A percentile compares a stretch with the other conserved stretches of the same genome.
phyloP scores from a whole-genome alignment of 1,140 invertebrate species.

The Rhyzopertha dominica region DNA sequence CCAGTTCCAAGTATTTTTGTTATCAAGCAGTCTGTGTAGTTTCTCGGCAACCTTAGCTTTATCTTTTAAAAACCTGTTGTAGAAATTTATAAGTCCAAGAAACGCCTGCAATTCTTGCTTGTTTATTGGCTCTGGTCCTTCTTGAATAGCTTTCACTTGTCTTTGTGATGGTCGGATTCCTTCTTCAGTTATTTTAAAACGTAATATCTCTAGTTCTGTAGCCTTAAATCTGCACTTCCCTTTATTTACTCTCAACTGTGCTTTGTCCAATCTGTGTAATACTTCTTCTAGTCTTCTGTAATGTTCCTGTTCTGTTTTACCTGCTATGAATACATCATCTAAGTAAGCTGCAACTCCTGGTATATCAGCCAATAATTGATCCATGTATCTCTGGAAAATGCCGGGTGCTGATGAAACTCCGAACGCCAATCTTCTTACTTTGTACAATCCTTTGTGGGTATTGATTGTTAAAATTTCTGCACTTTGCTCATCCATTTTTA shows the following conservation, averaged over 20 bases:
- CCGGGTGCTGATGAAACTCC: conserved; percentile 36
- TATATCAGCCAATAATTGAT: conserved; percentile 34
- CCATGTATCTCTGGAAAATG: conserved; percentile 45
- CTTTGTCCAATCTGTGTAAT: conserved; percentile 18
- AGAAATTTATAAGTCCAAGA: conserved; percentile 40
- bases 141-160: conserved; percentile 34
- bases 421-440: conserved; percentile 26
- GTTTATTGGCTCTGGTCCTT: conserved; percentile 26
- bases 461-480: conserved; percentile 23
- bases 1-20: conserved; percentile 43
- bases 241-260: conserved; percentile 30
- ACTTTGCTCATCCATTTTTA: conserved; percentile 31
- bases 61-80: conserved; percentile 18
- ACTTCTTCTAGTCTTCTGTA: conserved; percentile 13
- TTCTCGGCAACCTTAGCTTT: conserved; percentile 17
- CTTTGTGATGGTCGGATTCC: conserved; percentile 24
- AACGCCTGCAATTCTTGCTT: conserved; percentile 34
- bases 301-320: conserved; percentile 26
- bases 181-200: conserved; percentile 32
- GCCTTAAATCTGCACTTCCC: conserved; percentile 33
- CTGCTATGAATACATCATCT: conserved; percentile 42
- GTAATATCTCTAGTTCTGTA: conserved; percentile 33
- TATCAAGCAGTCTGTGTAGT: conserved; percentile 27
- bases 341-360: conserved; percentile 25
- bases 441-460: conserved; percentile 27